Percentiles rank a stretch among this genome's conserved stretches.
Conservation (phyloP, 92 coral and sea anemone genomes). For the Nematostella vectensis region DNA sequence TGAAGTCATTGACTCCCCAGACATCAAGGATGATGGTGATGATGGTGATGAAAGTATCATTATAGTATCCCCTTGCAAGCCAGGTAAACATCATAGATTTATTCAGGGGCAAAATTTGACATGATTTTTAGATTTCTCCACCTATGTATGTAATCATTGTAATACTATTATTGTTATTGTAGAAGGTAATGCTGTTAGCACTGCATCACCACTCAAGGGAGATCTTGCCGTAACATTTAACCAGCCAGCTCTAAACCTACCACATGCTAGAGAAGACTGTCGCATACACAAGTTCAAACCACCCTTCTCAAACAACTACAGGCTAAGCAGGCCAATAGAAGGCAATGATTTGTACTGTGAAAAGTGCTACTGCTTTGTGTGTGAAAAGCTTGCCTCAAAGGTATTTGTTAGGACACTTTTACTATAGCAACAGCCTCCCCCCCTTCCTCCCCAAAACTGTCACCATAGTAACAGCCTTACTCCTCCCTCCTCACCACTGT, state of each 20-base stretch:
- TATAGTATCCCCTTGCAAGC: not conserved
- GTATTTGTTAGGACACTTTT: slow-evolving; percentile 6
- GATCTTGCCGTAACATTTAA: slow-evolving; percentile 37
- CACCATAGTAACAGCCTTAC: too few species aligned
- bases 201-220: slow-evolving; percentile 3
- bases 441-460: too few species aligned
- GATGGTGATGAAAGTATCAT: not conserved
- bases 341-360: slow-evolving; percentile 43
- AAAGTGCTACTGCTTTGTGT: slow-evolving; percentile 63
- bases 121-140: too few species aligned
- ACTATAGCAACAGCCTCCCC: too few species aligned
- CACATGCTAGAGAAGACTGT: slow-evolving; percentile 71
- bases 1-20: not conserved
- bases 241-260: slow-evolving; percentile 40
- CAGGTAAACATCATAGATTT: too few species aligned
- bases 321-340: not conserved
- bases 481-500: too few species aligned
- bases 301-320: not conserved
- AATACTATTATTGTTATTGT: too few species aligned
- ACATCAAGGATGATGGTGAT: too few species aligned
- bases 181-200: too few species aligned
- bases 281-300: slow-evolving; percentile 23
- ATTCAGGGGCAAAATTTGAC: too few species aligned
- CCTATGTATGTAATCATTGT: too few species aligned
- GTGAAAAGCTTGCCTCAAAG: slow-evolving; percentile 50